Evolutionary conservation across 2,888 invertebrate species (phyloP), one percentile per base, ranked within the genome.

Genomic region (Phragmatobia fuliginosa): DNA sequence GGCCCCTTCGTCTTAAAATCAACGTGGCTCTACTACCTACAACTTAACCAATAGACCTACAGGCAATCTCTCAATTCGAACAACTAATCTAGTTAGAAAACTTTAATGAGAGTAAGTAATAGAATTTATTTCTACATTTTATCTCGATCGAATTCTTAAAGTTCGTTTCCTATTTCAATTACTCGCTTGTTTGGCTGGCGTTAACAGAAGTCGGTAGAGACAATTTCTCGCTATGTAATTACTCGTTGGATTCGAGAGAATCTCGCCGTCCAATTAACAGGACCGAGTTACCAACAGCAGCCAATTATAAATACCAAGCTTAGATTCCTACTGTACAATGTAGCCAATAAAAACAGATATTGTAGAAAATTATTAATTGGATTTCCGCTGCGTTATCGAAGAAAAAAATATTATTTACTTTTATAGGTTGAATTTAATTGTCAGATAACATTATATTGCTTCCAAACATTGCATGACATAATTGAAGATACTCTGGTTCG

Each of bases 211-310:
- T 36, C 60, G 45, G 25, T 52, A 60, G 31, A 66, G 67, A 70
- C 80, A 80, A 81, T 83, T 85, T 79, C 81, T 81, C 80, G 77
- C 75, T 72, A 61, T 73, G 77, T 82, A 85, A 85, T 85, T 83
- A 82, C 80, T 71, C 66, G 70, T 62, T 64, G 73, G 79, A 73
- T 80, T 83, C 75, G 75, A 78, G 82, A 76, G 80, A 87, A 87
- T 84, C 84, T 86, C 73, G 82, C 80, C 70, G 74, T 82, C 84
- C 88, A 88, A 88, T 88, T 88, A 88, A 84, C 78, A 80, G 76
- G 64, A 79, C 74, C 61, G 66, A 76, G 70, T 80, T 73, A 77
- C 77, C 72, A 83, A 73, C 78, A 76, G 77, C 25, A 81, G 80
- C 82, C 83, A 87, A 88, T 87, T 87, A 87, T 78, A 83, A 81